Base-by-base conservation (phyloP, 2,113 vertebrate genomes). In the Silurus asotus region DNA sequence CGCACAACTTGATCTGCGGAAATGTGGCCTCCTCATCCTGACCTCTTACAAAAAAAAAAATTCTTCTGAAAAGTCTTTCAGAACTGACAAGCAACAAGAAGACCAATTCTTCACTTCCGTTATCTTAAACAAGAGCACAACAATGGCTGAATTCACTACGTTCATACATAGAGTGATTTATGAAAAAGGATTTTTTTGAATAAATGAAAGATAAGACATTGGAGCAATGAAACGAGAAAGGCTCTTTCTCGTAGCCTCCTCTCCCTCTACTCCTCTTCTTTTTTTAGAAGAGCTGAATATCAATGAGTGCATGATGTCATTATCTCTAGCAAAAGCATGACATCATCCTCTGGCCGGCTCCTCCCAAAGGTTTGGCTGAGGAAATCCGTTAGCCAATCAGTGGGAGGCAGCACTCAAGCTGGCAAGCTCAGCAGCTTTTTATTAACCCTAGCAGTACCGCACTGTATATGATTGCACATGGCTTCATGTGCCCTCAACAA, bases 361-460 rank as follows among this genome's bases (percentile, higher is more conserved):
- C 83, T 88, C 62, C 90, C 83, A 20, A 59, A 20, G 8, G 78
- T 56, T 86, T 76, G 84, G 81, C 81, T 83, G 86, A 87, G 89
- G 88, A 92, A 88, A 70, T 87, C 83, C 28, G 79, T 17, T 15
- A 83, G 75, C 92, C 93, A 93, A 92, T 94, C 84, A 78, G 81
- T 74, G 8, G 62, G 82, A 45, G 56, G 74, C 62, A 81, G n/a
- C 11, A 51, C 64, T 49, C 25, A 79, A 69, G 6, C 23, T 51
- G 77, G 76, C 65, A 58, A 87, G 85, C 88, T 91, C 88, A 90
- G 88, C 77, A 80, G 69, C 23, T 78, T 64, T 19, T 70, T 61
- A 51, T 92, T 88, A 91, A 92, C 84, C 87, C 87, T 80, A 67
- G 0, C 48, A 15, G 62, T 88, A 75, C 88, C 84, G 2, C 19